Evolutionary conservation across 2,888 invertebrate species (phyloP).

Genomic region (Protodeltote pygarga): DNA sequence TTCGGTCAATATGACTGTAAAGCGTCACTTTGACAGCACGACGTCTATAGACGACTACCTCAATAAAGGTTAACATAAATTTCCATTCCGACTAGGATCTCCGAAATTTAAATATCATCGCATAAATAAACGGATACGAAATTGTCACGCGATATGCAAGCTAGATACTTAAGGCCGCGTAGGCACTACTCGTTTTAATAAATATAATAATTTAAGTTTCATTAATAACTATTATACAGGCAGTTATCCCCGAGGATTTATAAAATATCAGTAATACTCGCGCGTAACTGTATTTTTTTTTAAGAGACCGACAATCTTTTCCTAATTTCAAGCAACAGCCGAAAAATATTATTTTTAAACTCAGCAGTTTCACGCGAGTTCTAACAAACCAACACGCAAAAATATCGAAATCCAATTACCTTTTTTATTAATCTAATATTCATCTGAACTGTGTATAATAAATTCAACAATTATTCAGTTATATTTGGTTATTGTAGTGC

Average conservation of each 20-base stretch:
- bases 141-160: conserved; percentile 8
- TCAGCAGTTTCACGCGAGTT: conserved; percentile 2
- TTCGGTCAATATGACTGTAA: conserved; percentile 6
- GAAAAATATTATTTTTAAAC: conserved; percentile 4
- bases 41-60: conserved; percentile 11
- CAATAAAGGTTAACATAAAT: conserved; percentile 8
- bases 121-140: conserved; percentile 15
- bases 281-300: background rate
- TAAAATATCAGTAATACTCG: background rate
- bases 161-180: conserved; percentile 2
- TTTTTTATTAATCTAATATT: conserved; percentile 12
- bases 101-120: conserved; percentile 5
- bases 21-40: conserved; percentile 1
- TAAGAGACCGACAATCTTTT: background rate
- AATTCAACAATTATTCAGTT: background rate
- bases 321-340: conserved; percentile 11
- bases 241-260: conserved; percentile 13
- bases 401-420: conserved; percentile 14
- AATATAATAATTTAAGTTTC: conserved; percentile 10
- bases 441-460: conserved; percentile 14
- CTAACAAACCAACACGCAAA: conserved; percentile 11
- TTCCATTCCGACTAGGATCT: background rate
- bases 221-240: conserved; percentile 6
- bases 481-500: background rate
- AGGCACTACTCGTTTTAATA: conserved; percentile 3